phyloP scores from a whole-genome alignment of 2,888 invertebrate species.

The Nemoura dubitans region DNA sequence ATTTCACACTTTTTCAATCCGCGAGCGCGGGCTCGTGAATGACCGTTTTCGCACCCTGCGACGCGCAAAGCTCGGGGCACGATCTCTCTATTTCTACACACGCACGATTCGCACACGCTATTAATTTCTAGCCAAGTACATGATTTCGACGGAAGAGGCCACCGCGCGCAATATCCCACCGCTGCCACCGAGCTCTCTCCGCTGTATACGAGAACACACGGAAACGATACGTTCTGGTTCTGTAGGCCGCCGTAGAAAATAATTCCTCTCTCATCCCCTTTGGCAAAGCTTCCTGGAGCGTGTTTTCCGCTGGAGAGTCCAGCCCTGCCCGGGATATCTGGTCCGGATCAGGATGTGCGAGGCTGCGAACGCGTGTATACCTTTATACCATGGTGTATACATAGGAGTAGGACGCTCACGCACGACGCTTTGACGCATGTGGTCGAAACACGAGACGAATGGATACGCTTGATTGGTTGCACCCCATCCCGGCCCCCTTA shows the following conservation, averaged over 20 bases:
- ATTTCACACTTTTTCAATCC: neutral
- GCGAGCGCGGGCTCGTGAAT: neutral
- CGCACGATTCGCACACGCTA: neutral
- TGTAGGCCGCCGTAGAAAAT: neutral
- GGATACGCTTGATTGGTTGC: neutral
- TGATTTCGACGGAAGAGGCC: neutral
- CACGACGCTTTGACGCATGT: neutral
- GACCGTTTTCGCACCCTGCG: neutral
- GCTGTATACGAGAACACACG: neutral
- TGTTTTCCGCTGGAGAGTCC: neutral
- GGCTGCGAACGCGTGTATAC: neutral
- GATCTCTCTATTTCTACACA: no score
- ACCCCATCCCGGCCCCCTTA: neutral
- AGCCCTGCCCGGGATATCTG: neutral
- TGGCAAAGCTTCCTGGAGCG: constrained; percentile 33
- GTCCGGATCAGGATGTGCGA: neutral
- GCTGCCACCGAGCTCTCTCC: neutral
- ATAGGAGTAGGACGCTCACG: neutral
- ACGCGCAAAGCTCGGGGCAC: no score
- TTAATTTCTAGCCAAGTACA: neutral
- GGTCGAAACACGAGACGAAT: neutral
- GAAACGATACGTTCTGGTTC: neutral
- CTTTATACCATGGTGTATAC: no score
- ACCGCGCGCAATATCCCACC: neutral
- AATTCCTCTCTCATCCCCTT: constrained; percentile 13